These are phyloP conservation scores for Brenthis ino DNA, from an alignment of 2,888 invertebrate genomes.

Conservation along the genomic window DNA sequence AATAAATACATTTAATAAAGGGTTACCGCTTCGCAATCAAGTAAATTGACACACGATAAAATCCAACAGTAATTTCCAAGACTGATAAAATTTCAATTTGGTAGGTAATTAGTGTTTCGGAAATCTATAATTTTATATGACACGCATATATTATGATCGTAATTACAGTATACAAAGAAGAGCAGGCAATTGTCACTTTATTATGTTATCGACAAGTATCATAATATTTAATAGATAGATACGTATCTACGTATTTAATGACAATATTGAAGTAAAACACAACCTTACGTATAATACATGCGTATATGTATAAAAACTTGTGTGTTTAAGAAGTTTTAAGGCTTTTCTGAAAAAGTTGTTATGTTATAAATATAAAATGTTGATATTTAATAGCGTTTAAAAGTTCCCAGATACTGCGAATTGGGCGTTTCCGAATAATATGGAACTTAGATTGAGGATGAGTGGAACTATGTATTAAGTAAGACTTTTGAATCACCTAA, in stretches of 20 bases:
- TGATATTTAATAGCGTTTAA: no score
- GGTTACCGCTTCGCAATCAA: conserved; percentile 14
- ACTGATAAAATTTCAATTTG: conserved; percentile 18
- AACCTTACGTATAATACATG: not conserved
- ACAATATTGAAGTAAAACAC: no score
- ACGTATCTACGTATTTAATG: no score
- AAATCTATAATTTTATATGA: conserved; percentile 1
- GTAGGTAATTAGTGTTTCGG: conserved; percentile 3
- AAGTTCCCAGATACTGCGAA: no score
- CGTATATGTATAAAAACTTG: not conserved
- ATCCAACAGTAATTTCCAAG: conserved; percentile 16
- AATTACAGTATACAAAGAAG: not conserved
- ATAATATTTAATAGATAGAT: no score
- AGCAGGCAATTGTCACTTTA: not conserved
- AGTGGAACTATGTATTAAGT: no score
- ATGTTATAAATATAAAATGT: no score
- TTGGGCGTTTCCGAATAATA: no score
- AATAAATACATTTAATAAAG: conserved; percentile 18
- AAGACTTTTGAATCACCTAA: no score
- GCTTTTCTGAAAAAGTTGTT: no score
- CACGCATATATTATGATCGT: conserved; percentile 27
- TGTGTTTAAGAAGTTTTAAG: not conserved
- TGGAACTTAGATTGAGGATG: no score
- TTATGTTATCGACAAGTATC: not conserved
- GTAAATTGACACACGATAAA: conserved; percentile 21